These are phyloP conservation scores for Parnassius smintheus DNA, from an alignment of 2,888 invertebrate genomes.

Conservation along the genomic window DNA sequence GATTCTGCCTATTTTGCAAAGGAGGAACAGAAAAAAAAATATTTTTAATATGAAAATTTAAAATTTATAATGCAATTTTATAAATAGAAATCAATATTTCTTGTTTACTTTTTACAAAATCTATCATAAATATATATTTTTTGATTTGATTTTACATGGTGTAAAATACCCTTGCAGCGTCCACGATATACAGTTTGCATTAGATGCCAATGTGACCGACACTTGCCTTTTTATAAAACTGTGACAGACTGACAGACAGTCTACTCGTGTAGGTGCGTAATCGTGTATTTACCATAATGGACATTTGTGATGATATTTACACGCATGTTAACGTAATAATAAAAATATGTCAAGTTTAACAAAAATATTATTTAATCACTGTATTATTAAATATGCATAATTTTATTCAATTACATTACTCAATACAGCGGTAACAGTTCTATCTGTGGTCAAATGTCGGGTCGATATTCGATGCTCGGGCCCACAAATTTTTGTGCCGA, in stretches of 20 bases:
- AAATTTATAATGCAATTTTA: too few relatives aligned
- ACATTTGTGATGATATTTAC: constrained; percentile 1
- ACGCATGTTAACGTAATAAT: background rate
- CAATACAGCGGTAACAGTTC: background rate
- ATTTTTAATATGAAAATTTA: too few relatives aligned
- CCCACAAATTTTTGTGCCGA: background rate
- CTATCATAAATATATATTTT: too few relatives aligned
- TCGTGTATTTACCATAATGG: too few relatives aligned
- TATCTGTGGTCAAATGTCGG: background rate
- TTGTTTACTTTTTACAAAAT: too few relatives aligned
- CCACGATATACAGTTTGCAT: background rate
- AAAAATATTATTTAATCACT: background rate
- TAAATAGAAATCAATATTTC: too few relatives aligned
- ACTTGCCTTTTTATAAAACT: background rate
- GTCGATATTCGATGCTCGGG: background rate
- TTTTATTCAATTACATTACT: background rate
- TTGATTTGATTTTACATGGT: too few relatives aligned
- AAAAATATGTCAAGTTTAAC: constrained; percentile 5
- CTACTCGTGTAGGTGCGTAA: too few relatives aligned
- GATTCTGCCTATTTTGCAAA: too few relatives aligned
- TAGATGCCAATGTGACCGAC: background rate
- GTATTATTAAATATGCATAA: background rate
- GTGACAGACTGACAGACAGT: constrained; percentile 1
- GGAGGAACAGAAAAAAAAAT: too few relatives aligned
- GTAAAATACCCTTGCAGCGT: background rate